Percentiles rank a stretch among this genome's conserved stretches.
These are phyloP conservation scores for Brachionus rotundiformis DNA, from an alignment of 1,140 invertebrate species.

Conservation along the genomic window DNA sequence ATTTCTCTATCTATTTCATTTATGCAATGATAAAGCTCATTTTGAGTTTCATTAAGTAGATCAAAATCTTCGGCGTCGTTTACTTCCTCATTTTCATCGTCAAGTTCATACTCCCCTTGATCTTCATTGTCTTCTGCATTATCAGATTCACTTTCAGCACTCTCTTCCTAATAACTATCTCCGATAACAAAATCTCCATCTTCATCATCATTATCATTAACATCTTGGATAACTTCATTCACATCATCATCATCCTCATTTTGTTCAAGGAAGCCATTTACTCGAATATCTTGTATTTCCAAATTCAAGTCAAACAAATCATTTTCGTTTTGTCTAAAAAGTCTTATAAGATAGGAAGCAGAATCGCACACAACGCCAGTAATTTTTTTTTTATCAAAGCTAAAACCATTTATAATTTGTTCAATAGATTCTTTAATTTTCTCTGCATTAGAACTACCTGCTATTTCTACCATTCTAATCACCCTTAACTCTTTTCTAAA, in stretches of 20 bases:
- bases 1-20: not conserved
- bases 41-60: not conserved
- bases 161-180: not conserved
- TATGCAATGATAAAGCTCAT: not conserved
- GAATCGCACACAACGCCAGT: not conserved
- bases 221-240: not conserved
- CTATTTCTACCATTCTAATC: not conserved
- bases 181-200: not conserved
- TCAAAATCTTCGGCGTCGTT: not conserved
- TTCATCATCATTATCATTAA: not conserved
- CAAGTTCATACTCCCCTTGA: not conserved
- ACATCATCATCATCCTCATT: constrained; percentile 72
- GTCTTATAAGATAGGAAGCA: not conserved
- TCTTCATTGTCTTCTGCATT: not conserved
- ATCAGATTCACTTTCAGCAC: not conserved
- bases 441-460: not conserved
- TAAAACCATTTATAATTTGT: not conserved
- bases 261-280: constrained; percentile 96
- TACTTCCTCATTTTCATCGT: not conserved
- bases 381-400: not conserved
- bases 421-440: not conserved
- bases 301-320: not conserved
- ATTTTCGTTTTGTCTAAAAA: constrained; percentile 17
- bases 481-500: not conserved
- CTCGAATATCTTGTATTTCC: constrained; percentile 78